Evolutionary conservation across 2,113 vertebrate species (phyloP).

Genomic region (Diphyllodes magnificus): DNA sequence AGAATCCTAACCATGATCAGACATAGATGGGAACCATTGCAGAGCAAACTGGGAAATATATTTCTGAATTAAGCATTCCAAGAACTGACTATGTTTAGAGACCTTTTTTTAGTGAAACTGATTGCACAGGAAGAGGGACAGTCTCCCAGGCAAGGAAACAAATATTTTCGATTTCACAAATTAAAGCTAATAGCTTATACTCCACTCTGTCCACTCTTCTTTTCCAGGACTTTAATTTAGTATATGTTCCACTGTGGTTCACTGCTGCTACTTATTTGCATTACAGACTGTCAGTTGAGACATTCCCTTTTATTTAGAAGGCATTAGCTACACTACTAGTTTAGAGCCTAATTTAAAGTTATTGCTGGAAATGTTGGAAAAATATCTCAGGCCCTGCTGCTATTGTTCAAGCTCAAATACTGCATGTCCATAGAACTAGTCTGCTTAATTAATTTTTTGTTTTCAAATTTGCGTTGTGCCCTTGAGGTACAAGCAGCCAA

Average conservation of each 20-base stretch:
- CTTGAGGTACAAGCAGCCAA: background rate
- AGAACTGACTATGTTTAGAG: background rate
- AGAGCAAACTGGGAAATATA: background rate
- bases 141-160: background rate
- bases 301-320: background rate
- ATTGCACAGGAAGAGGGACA: background rate
- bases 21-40: background rate
- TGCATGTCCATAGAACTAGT: background rate
- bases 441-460: background rate
- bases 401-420: background rate
- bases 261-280: background rate
- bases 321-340: background rate
- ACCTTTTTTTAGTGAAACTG: background rate
- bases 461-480: background rate
- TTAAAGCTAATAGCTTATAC: background rate
- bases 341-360: background rate
- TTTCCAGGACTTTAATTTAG: background rate
- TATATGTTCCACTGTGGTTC: background rate
- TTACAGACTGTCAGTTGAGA: background rate
- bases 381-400: background rate
- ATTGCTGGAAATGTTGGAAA: background rate
- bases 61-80: background rate
- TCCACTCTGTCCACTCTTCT: background rate
- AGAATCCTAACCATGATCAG: background rate
- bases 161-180: background rate